Percentiles rank a stretch among this genome's conserved stretches.
Conservation (phyloP, 2,888 invertebrate genomes). For the Antheraea yamamai region DNA sequence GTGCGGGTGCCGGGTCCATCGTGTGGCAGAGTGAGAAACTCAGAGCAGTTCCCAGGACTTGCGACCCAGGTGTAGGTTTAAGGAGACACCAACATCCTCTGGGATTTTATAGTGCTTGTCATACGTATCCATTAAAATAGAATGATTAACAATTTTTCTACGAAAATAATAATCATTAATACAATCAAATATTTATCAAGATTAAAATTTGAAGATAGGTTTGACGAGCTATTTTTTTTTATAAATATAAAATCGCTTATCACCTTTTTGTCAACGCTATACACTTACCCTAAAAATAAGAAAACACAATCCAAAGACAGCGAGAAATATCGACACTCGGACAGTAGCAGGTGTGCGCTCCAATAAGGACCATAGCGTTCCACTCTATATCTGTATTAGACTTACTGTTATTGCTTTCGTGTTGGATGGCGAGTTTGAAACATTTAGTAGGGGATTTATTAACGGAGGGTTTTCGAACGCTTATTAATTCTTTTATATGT, state of each 20-base stretch:
- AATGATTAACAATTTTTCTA: neutral
- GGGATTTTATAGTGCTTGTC: too few species aligned
- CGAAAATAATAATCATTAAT: too few species aligned
- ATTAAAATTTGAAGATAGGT: neutral
- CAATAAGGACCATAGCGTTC: conserved; percentile 15
- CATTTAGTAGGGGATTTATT: conserved; percentile 34
- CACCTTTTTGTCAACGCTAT: conserved; percentile 16
- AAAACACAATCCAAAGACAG: conserved; percentile 36
- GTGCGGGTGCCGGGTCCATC: too few species aligned
- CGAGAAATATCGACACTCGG: conserved; percentile 58
- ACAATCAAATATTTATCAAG: too few species aligned
- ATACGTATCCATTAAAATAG: too few species aligned
- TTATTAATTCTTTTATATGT: conserved; percentile 14
- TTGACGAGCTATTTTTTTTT: neutral
- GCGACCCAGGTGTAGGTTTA: too few species aligned
- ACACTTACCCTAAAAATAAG: conserved; percentile 24
- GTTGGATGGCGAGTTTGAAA: conserved; percentile 26
- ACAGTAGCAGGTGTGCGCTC: conserved; percentile 58
- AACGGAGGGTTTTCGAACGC: conserved; percentile 8
- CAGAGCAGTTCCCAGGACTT: too few species aligned
- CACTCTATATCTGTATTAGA: conserved; percentile 23
- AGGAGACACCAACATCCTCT: too few species aligned
- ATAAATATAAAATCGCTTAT: conserved; percentile 10
- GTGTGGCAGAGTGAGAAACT: too few species aligned
- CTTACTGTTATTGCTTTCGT: conserved; percentile 23